Evolutionary conservation across 2,888 invertebrate genomes (phyloP).

Genomic region (Odontomyia ornata): DNA sequence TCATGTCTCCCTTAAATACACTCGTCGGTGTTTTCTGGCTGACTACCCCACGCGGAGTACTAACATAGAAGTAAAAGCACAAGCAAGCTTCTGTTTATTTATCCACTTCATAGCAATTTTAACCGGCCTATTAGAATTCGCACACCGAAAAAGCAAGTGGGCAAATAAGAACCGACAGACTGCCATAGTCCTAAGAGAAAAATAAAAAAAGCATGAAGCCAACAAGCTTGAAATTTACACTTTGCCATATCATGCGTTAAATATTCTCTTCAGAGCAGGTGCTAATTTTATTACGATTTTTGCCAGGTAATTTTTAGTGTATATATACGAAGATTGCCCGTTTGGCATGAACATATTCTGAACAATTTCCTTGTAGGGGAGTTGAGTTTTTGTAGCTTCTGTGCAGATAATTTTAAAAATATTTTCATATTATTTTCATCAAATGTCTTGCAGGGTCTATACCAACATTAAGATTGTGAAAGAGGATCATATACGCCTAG

Average conservation of each 20-base stretch:
- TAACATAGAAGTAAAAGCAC: constrained; percentile 1
- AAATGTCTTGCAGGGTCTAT: no score
- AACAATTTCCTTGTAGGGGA: not conserved
- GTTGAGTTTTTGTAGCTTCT: no score
- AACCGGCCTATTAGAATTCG: not conserved
- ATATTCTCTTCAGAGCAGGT: constrained; percentile 15
- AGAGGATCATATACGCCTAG: no score
- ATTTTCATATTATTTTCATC: no score
- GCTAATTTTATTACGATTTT: constrained; percentile 37
- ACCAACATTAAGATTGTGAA: no score
- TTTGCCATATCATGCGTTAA: constrained; percentile 37
- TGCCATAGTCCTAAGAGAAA: not conserved
- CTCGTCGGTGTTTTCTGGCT: not conserved
- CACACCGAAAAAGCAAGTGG: constrained; percentile 9
- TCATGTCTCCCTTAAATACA: not conserved
- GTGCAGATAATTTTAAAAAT: not conserved
- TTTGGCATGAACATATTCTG: not conserved
- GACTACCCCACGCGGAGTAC: not conserved
- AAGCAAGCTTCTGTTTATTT: constrained; percentile 24
- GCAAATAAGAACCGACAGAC: not conserved
- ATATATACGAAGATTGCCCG: not conserved
- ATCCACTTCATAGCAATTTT: constrained; percentile 11
- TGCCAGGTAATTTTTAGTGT: constrained; percentile 14
- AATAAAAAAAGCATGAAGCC: constrained; percentile 4
- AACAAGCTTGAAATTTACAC: constrained; percentile 26